Percentiles rank a stretch among this genome's conserved stretches.
These are phyloP conservation scores for Coregonus ussuriensis DNA, from an alignment of 2,797 vertebrate genomes.

Conservation along the genomic window DNA sequence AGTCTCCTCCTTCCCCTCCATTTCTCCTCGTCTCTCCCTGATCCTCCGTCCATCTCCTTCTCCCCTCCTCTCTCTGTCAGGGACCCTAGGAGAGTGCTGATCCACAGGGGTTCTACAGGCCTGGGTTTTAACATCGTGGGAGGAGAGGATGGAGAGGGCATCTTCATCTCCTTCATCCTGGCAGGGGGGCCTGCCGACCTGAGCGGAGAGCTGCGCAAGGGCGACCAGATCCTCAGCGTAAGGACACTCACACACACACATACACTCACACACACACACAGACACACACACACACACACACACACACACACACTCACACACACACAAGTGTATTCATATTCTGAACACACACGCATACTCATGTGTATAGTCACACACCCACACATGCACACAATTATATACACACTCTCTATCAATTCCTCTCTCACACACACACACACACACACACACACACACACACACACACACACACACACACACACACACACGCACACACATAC, in stretches of 20 bases:
- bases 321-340: too few species aligned
- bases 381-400: neutral
- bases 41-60: neutral
- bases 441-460: too few species aligned
- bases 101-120: conserved; percentile 89
- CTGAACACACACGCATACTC: neutral
- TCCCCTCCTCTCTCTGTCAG: conserved; percentile 51
- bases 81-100: conserved; percentile 87
- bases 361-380: neutral
- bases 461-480: too few species aligned
- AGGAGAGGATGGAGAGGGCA: conserved; percentile 91
- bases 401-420: neutral
- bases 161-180: conserved; percentile 94
- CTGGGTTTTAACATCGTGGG: conserved; percentile 93
- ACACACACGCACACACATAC: neutral
- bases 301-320: neutral
- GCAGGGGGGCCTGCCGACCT: conserved; percentile 91
- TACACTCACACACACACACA: neutral
- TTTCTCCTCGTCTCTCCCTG: neutral
- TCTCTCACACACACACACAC: neutral
- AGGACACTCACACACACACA: conserved; percentile 41
- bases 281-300: conserved; percentile 6
- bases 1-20: neutral
- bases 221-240: conserved; percentile 93
- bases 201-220: conserved; percentile 91